phyloP scores from a whole-genome alignment of 2,113 vertebrate genomes.

The Turdus rufiventris region DNA sequence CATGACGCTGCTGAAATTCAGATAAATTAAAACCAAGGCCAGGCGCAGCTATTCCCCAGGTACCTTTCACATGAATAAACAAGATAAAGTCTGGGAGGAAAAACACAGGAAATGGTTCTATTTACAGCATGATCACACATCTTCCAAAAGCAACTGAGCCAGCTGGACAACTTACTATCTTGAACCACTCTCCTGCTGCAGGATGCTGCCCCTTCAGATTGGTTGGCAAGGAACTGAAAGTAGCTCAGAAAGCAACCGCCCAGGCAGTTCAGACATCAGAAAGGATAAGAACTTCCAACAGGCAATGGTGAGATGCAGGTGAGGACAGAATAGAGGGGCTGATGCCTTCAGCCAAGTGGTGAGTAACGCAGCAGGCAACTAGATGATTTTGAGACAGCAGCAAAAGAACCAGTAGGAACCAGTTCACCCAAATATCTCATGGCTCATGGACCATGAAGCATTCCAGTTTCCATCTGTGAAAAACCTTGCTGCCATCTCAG shows the following conservation, averaged over 20 bases:
- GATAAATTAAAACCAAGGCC: constrained; percentile 9
- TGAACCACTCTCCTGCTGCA: constrained; percentile 55
- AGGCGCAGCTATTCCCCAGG: constrained; percentile 22
- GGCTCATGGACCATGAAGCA: neutral
- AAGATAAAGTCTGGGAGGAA: constrained; percentile 44
- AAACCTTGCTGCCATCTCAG: neutral
- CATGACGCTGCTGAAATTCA: neutral
- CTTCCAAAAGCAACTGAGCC: constrained; percentile 60
- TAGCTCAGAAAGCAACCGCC: constrained; percentile 37
- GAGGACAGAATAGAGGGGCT: neutral
- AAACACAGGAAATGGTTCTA: constrained; percentile 50
- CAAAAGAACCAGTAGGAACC: neutral
- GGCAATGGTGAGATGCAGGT: neutral
- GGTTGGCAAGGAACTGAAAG: constrained; percentile 39
- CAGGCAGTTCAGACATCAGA: constrained; percentile 14
- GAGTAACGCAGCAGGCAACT: neutral
- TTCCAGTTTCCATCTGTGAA: neutral
- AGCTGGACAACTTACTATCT: constrained; percentile 61
- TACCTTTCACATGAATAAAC: constrained; percentile 41
- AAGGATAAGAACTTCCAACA: neutral
- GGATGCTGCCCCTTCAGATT: constrained; percentile 57
- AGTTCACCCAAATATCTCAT: neutral
- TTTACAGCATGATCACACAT: constrained; percentile 55
- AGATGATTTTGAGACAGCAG: neutral
- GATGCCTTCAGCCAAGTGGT: neutral